Evolutionary conservation across 2,797 vertebrate genomes (phyloP).

Genomic region (Oreochromis grahami): DNA sequence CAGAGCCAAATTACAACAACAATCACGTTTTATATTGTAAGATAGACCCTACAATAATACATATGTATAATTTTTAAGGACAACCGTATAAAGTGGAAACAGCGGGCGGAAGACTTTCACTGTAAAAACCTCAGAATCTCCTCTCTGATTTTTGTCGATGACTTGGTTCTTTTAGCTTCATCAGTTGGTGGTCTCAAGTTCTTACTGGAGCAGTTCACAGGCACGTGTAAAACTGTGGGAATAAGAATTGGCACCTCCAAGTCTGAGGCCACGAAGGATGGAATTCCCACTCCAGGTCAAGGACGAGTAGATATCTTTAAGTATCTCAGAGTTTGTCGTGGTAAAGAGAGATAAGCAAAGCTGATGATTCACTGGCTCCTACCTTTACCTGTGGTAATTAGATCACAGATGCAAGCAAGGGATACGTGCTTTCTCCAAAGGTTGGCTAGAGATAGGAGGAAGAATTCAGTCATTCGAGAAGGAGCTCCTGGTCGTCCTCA

Average conservation of each 20-base stretch:
- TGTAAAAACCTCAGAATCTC: no score
- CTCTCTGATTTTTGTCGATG: background rate
- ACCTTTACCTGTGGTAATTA: background rate
- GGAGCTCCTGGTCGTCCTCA: background rate
- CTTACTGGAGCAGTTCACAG: background rate
- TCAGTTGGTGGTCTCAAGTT: background rate
- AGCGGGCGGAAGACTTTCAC: no score
- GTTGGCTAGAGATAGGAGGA: background rate
- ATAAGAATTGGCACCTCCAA: accelerated
- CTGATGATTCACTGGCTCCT: background rate
- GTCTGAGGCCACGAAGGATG: background rate
- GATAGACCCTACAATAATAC: no score
- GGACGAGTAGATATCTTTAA: background rate
- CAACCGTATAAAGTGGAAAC: no score
- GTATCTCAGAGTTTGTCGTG: background rate
- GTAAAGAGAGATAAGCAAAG: background rate
- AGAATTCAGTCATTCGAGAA: background rate
- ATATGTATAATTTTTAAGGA: no score
- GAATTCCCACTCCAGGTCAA: background rate
- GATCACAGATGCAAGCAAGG: background rate
- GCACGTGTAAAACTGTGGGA: background rate
- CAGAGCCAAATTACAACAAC: background rate
- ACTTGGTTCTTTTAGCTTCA: background rate
- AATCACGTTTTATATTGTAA: background rate
- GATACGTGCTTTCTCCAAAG: background rate